phyloP scores from a whole-genome alignment of 1,140 invertebrate genomes.

The Rhizoglyphus robini region DNA sequence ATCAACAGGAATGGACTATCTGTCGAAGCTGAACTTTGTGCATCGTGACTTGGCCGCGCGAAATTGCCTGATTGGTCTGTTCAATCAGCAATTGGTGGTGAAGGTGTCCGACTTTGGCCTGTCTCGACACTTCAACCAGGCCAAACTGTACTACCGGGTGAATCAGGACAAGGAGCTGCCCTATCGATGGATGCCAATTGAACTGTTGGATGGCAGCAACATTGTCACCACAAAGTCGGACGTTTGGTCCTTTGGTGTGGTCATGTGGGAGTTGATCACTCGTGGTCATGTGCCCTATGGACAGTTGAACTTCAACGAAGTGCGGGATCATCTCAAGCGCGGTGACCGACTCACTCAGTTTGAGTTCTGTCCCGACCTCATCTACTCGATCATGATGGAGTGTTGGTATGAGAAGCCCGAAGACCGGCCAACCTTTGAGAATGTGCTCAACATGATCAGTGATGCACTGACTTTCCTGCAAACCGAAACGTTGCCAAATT shows the following conservation, averaged over 20 bases:
- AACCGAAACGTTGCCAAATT: neutral
- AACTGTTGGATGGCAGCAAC: constrained; percentile 32
- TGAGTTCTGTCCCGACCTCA: constrained; percentile 29
- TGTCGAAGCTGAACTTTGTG: constrained; percentile 34
- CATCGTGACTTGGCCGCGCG: constrained; percentile 38
- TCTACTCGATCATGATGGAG: constrained; percentile 36
- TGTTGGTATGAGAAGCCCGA: constrained; percentile 34
- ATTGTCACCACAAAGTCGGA: constrained; percentile 33
- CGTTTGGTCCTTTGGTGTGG: constrained; percentile 36
- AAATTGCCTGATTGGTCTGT: constrained; percentile 39
- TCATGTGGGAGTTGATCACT: constrained; percentile 37
- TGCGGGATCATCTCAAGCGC: constrained; percentile 27
- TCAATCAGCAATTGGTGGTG: constrained; percentile 30
- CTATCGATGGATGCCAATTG: constrained; percentile 37
- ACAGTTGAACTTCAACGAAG: constrained; percentile 29
- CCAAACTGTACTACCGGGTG: constrained; percentile 33
- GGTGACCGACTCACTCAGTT: constrained; percentile 30
- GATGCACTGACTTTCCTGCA: neutral
- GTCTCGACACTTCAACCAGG: constrained; percentile 33
- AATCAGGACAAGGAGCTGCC: constrained; percentile 32
- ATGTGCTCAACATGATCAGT: constrained; percentile 17
- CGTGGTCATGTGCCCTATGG: constrained; percentile 32
- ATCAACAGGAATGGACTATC: constrained; percentile 28
- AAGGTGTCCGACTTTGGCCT: constrained; percentile 38
- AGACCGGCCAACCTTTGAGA: constrained; percentile 27